Base-by-base conservation (phyloP, 2,888 invertebrate species). In the Diachrysia chrysitis region DNA sequence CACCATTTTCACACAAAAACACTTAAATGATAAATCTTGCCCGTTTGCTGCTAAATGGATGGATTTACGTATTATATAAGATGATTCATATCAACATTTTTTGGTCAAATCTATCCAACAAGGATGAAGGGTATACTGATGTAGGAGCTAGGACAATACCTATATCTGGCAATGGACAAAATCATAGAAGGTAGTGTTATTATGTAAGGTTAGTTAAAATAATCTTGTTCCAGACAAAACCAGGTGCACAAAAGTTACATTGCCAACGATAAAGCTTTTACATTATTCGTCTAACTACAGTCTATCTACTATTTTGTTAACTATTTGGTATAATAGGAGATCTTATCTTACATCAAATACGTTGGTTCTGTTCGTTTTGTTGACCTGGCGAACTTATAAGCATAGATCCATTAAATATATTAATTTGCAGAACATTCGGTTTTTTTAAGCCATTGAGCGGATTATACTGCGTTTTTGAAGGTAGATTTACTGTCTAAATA, bases 161-260 rank as follows among this genome's bases (percentile, higher is more conserved):
- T 29, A 29, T 29, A 29, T 29, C 29, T 4, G 29, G 29, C 29
- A 29, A 7, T 29, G 29, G 29, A 29, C 7, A 7, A 29, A 29
- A 29, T 29, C 2, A 29, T 29, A 35, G 9, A 9, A 0, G 12
- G 42, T n/a, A 7, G 46, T 23, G 17, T 6, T 42, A 42, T 7
- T n/a, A n/a, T 17, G 5, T 48, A 19, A 23, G 16, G 16, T 54
- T 62, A 1, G 29, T 29, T 60, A 78, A 73, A 86, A 90, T 83
- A 78, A 86, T 87, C 89, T 88, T 85, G 85, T 84, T 69, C 80
- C 82, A 85, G 80, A 77, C 69, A 78, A 71, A 79, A 92, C 94
- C 95, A 95, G 94, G 93, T 94, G 94, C 93, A 93, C 92, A 94
- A 91, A 94, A 92, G 93, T 87, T 88, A 93, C 94, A 92, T 90